phyloP scores from a whole-genome alignment of 2,113 vertebrate genomes.

The Ammodytes marinus region DNA sequence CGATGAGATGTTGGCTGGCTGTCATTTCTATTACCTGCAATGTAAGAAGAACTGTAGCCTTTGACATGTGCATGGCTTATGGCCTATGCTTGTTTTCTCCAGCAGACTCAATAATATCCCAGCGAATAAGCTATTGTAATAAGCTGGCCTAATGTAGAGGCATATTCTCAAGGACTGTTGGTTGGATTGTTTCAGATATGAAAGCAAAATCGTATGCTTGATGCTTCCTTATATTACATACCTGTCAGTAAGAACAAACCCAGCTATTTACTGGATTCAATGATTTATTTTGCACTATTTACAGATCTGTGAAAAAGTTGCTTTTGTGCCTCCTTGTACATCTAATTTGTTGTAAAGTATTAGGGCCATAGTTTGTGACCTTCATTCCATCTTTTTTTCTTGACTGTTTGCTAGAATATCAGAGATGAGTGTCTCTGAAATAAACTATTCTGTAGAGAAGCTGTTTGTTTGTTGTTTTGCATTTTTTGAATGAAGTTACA shows the following conservation, averaged over 20 bases:
- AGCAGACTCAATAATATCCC: slow-evolving; percentile 68
- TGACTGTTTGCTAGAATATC: slow-evolving; percentile 33
- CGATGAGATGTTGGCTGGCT: slow-evolving; percentile 12
- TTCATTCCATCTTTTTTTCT: slow-evolving; percentile 43
- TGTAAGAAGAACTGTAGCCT: slow-evolving; percentile 28
- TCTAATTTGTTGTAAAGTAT: slow-evolving; percentile 39
- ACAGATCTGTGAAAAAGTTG: slow-evolving; percentile 75
- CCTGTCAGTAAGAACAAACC: slow-evolving; percentile 53
- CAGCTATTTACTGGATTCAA: slow-evolving; percentile 57
- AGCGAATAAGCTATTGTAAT: slow-evolving; percentile 79
- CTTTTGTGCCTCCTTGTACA: slow-evolving; percentile 49
- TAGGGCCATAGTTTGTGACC: slow-evolving; percentile 36
- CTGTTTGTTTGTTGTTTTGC: slow-evolving; percentile 43
- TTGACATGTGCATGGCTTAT: slow-evolving; percentile 42
- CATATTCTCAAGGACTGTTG: slow-evolving; percentile 68
- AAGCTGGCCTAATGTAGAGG: slow-evolving; percentile 62
- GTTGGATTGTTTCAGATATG: slow-evolving; percentile 43
- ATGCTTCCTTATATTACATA: slow-evolving; percentile 65
- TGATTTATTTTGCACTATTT: slow-evolving; percentile 72
- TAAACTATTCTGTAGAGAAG: slow-evolving; percentile 46
- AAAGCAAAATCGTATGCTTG: slow-evolving; percentile 53
- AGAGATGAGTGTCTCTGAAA: slow-evolving; percentile 47
- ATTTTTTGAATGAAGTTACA: slow-evolving; percentile 51
- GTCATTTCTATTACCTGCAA: slow-evolving; percentile 29
- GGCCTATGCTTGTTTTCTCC: slow-evolving; percentile 42